Percentiles rank a stretch among this genome's conserved stretches.
Conservation (phyloP, 1,140 invertebrate genomes). For the Drosophila tsacasi region DNA sequence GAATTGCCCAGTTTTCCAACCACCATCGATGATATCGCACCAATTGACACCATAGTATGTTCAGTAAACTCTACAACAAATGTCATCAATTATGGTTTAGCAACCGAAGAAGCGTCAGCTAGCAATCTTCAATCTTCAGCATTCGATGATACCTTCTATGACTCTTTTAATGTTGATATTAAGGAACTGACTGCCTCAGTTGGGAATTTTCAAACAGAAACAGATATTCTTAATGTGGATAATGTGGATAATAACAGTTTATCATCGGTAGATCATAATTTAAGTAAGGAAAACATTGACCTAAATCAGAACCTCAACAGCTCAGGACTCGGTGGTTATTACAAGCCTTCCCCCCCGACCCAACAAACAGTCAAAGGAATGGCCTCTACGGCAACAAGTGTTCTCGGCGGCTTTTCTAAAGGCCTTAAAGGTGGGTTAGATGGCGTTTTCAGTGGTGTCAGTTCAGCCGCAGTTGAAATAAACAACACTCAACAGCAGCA, state of each 20-base stretch:
- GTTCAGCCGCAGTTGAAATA: conserved; percentile 30
- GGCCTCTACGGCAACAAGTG: conserved; percentile 52
- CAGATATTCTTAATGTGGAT: not conserved
- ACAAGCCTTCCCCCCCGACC: conserved; percentile 33
- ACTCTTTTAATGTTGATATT: conserved; percentile 78
- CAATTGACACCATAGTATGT: conserved; percentile 21
- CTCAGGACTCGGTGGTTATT: conserved; percentile 39
- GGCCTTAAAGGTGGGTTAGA: conserved; percentile 77
- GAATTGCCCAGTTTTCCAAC: not conserved
- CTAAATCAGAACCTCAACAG: conserved; percentile 20
- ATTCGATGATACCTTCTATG: conserved; percentile 80
- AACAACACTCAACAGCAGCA: not conserved
- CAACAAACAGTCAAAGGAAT: conserved; percentile 41
- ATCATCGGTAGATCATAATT: not conserved
- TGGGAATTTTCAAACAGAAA: conserved; percentile 25
- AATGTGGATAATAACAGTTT: conserved; percentile 3
- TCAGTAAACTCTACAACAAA: conserved; percentile 16
- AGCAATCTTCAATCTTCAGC: conserved; percentile 1
- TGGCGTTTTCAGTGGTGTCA: conserved; percentile 57
- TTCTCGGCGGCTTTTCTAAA: conserved; percentile 74
- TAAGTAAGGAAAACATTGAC: conserved; percentile 14
- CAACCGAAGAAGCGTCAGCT: not conserved
- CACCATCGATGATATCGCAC: not conserved
- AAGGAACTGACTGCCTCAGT: conserved; percentile 60
- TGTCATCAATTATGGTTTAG: not conserved